Evolutionary conservation across 2,888 invertebrate species (phyloP).

Genomic region (Hydroisotoma schaefferi): DNA sequence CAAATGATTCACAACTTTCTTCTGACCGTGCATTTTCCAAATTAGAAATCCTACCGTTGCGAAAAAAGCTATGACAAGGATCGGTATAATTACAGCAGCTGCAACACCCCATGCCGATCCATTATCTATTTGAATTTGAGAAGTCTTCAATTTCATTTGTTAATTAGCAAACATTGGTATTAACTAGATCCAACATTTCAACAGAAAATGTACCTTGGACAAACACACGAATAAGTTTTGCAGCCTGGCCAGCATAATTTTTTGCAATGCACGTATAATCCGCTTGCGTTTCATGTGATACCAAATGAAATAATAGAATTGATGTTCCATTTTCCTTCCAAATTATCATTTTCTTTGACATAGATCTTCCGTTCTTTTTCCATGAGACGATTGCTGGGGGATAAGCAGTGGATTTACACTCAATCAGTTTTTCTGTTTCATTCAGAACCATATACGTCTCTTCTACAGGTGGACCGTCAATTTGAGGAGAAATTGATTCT

Average conservation of each 20-base stretch:
- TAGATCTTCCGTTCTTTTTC: conserved; percentile 17
- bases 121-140: background rate
- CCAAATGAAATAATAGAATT: conserved; percentile 24
- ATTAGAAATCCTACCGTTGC: conserved; percentile 18
- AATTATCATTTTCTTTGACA: conserved; percentile 30
- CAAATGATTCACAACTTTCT: conserved; percentile 32
- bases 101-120: conserved; percentile 28
- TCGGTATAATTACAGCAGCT: conserved; percentile 30
- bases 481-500: conserved; percentile 10
- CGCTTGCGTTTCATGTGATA: conserved; percentile 25
- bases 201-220: conserved; percentile 21
- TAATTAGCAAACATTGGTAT: too few species aligned
- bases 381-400: conserved; percentile 9
- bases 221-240: conserved; percentile 28
- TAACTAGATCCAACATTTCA: too few species aligned
- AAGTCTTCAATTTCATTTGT: too few species aligned
- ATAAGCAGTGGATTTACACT: conserved; percentile 12
- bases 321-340: conserved; percentile 33
- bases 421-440: conserved; percentile 21
- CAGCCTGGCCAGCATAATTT: conserved; percentile 28
- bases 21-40: conserved; percentile 33
- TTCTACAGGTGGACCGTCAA: conserved; percentile 5
- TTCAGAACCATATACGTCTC: conserved; percentile 12
- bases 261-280: conserved; percentile 24
- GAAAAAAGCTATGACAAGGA: conserved; percentile 22